Conservation (phyloP, 23 tunicate genomes). For the Phallusia fumigata region DNA sequence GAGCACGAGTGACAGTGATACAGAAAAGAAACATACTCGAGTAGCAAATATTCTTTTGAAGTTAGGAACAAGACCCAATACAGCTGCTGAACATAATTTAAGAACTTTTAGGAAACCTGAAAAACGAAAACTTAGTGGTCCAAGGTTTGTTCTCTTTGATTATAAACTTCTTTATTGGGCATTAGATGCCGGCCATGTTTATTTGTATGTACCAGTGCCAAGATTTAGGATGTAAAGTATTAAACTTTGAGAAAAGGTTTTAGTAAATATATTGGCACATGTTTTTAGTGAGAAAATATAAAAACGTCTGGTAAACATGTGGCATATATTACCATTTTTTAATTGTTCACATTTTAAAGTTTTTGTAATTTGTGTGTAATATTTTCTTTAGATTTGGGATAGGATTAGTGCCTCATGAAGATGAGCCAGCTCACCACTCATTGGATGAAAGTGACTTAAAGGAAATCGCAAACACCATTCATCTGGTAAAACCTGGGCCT, state of each 20-base stretch:
- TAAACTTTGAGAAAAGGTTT: no score
- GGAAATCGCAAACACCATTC: constrained; percentile 25
- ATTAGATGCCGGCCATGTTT: no score
- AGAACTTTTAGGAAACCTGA: not conserved
- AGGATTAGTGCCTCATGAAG: constrained; percentile 16
- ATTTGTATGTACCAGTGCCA: no score
- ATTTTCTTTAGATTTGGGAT: constrained; percentile 44
- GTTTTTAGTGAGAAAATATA: no score
- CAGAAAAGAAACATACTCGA: constrained; percentile 16
- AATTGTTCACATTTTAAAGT: no score
- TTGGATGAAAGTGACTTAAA: constrained; percentile 30
- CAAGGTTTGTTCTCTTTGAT: constrained; percentile 10
- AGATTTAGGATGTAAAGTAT: no score
- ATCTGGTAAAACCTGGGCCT: constrained; percentile 28
- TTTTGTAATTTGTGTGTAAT: no score
- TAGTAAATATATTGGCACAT: no score
- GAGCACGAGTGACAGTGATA: constrained; percentile 16
- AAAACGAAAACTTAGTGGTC: constrained; percentile 11
- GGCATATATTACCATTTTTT: no score
- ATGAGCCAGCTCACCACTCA: not conserved
- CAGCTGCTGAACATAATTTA: not conserved
- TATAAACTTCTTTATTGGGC: no score
- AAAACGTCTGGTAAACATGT: no score
- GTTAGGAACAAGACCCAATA: not conserved
- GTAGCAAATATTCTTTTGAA: constrained; percentile 5